Percentiles rank a stretch among this genome's conserved stretches.
phyloP scores from a whole-genome alignment of 2,797 vertebrate species.

The Cyprinella venusta region DNA sequence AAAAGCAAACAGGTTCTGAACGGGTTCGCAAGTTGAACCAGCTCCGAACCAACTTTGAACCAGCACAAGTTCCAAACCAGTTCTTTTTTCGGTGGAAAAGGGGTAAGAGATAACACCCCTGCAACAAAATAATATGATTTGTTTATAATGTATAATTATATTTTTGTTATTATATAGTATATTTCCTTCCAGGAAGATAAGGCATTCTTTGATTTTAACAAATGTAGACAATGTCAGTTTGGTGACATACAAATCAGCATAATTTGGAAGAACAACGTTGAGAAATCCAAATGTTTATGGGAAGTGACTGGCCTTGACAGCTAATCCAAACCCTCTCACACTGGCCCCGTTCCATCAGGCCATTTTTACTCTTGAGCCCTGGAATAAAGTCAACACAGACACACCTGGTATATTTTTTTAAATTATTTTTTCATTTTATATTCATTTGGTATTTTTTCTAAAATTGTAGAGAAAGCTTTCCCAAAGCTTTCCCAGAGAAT shows the following conservation, averaged over 20 bases:
- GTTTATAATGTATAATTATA: background rate
- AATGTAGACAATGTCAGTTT: background rate
- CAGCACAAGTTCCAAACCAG: no score
- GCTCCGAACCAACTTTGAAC: no score
- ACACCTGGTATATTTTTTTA: background rate
- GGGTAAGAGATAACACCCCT: background rate
- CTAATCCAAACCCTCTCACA: background rate
- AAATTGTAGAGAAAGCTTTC: background rate
- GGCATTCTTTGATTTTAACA: background rate
- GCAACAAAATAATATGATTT: background rate
- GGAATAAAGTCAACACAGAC: background rate
- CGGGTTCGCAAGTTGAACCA: no score
- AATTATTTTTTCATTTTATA: no score
- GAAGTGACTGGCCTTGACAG: background rate
- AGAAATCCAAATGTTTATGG: background rate
- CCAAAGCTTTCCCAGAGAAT: conserved; percentile 17
- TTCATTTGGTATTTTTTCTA: background rate
- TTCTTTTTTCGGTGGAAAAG: no score
- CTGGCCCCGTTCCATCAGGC: background rate
- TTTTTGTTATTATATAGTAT: no score
- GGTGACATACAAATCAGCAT: conserved; percentile 1
- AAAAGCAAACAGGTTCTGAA: no score
- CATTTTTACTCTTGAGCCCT: background rate
- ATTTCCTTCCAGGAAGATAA: background rate
- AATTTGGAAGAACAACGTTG: background rate